These are phyloP conservation scores for Tubulanus polymorphus DNA, from an alignment of 2,888 invertebrate genomes.

Conservation along the genomic window DNA sequence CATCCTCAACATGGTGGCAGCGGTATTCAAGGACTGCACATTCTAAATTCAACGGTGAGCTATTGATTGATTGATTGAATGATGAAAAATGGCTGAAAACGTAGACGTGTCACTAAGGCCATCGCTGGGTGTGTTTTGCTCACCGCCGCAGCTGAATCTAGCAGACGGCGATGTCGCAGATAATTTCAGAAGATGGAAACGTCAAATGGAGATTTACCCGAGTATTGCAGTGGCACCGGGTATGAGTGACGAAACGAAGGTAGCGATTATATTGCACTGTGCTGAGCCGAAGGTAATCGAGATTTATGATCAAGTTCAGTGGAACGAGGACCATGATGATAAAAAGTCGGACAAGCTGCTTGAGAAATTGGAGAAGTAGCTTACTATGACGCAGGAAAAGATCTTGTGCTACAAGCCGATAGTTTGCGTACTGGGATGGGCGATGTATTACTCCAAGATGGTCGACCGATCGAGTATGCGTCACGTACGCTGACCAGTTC, in stretches of 20 bases:
- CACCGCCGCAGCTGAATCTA: neutral
- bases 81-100: no score
- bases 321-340: constrained; percentile 6
- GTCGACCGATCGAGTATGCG: constrained; percentile 9
- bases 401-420: constrained; percentile 5
- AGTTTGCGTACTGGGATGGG: constrained; percentile 1
- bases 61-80: no score
- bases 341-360: constrained; percentile 11
- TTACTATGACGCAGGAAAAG: constrained; percentile 4
- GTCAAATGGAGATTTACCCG: neutral
- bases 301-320: constrained; percentile 13
- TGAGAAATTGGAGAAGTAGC: constrained; percentile 17
- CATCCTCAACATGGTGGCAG: no score
- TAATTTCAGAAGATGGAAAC: neutral
- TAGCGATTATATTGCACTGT: neutral
- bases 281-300: constrained; percentile 6
- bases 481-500: constrained; percentile 4
- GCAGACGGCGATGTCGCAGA: neutral
- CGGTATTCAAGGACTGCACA: no score
- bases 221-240: neutral
- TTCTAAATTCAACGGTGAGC: no score
- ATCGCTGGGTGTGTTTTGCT: no score
- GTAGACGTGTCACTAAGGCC: no score
- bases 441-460: constrained; percentile 7
- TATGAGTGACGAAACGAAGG: neutral